Conservation (phyloP, 2,888 invertebrate genomes). For the Bedellia somnulentella region DNA sequence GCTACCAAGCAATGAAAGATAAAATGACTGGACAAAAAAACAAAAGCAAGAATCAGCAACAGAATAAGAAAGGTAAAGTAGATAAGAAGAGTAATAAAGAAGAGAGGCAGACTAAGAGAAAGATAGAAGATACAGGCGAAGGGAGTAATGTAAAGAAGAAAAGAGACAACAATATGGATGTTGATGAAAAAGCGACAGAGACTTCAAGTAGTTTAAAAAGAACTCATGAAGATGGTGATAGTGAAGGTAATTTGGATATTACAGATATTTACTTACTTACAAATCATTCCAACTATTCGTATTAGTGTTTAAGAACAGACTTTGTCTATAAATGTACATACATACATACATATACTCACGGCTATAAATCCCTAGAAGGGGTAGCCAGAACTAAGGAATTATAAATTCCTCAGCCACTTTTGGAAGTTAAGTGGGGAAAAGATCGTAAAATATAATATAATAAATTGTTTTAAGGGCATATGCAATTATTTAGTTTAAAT, state of each 20-base stretch:
- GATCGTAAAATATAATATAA: no score
- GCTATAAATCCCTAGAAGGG: no score
- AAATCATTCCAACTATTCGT: no score
- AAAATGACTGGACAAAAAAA: conserved; percentile 38
- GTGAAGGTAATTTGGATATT: conserved; percentile 17
- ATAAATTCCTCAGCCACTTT: no score
- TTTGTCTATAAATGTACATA: no score
- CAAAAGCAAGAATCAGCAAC: conserved; percentile 22
- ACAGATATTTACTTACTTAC: no score
- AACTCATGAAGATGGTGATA: conserved; percentile 22
- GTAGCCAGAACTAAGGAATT: no score
- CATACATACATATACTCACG: no score
- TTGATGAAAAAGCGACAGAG: conserved; percentile 18
- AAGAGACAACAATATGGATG: conserved; percentile 24
- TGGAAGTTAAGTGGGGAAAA: no score
- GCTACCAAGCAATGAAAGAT: conserved; percentile 42
- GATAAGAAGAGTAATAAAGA: conserved; percentile 26
- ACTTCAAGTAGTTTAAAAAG: conserved; percentile 24
- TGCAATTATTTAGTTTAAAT: no score
- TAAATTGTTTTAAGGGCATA: no score
- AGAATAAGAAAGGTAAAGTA: conserved; percentile 28
- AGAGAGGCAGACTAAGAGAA: conserved; percentile 28
- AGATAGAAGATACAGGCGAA: conserved; percentile 19
- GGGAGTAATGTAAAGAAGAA: conserved; percentile 31
- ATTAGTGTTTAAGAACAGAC: no score